A percentile compares a stretch with the other conserved stretches of the same genome.
Conservation (phyloP, 1,140 invertebrate species). For the Armadillidium nasatum region DNA sequence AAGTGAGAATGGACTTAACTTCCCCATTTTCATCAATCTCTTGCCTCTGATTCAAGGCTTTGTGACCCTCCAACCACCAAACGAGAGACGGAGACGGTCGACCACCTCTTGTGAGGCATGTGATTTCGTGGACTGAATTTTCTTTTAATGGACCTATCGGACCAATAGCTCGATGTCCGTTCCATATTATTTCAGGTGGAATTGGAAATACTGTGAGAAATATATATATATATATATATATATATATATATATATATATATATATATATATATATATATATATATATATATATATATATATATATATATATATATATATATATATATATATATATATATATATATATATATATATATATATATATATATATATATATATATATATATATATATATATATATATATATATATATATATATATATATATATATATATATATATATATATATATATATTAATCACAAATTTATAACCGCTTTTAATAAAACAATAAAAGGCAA, state of each 20-base stretch:
- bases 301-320: conserved; percentile 16
- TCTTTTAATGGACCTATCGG: not conserved
- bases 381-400: conserved; percentile 27
- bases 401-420: not conserved
- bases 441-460: too few relatives aligned
- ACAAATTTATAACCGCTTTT: too few relatives aligned
- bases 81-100: not conserved
- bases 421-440: too few relatives aligned
- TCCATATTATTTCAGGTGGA: not conserved
- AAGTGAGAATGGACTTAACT: not conserved
- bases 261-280: conserved; percentile 17
- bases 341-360: conserved; percentile 12
- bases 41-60: not conserved
- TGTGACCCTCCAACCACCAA: not conserved
- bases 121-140: not conserved
- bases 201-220: not conserved
- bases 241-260: conserved; percentile 22
- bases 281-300: conserved; percentile 18
- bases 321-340: conserved; percentile 22
- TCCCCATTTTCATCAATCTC: not conserved
- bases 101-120: not conserved
- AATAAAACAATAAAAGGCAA: too few relatives aligned
- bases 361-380: conserved; percentile 19
- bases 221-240: conserved; percentile 12
- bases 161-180: not conserved